Percentiles rank a stretch among this genome's conserved stretches.
Evolutionary conservation across 2,797 vertebrate genomes (phyloP).

Genomic region (Morus bassanus): DNA sequence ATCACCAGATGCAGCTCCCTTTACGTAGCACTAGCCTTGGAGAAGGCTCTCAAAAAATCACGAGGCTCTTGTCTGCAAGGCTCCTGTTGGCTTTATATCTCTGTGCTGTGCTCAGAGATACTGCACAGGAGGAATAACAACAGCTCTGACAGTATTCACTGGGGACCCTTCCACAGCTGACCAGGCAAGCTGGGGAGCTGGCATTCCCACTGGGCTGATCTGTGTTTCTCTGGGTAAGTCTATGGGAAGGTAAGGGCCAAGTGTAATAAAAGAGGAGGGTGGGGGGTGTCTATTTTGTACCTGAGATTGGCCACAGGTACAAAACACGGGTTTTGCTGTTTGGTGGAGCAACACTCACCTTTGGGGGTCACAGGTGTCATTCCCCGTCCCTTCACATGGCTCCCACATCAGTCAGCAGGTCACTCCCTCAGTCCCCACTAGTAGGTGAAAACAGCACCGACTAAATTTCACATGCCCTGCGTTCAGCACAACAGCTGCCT

Average conservation of each 20-base stretch:
- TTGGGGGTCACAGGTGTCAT: neutral
- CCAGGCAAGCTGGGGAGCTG: neutral
- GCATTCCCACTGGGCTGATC: neutral
- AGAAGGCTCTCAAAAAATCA: constrained; percentile 6
- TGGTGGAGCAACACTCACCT: neutral
- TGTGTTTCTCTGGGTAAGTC: neutral
- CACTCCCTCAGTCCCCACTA: neutral
- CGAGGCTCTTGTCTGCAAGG: neutral
- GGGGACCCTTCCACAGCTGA: accelerated
- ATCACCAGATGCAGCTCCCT: neutral
- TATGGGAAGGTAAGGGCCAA: neutral
- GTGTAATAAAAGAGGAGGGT: neutral
- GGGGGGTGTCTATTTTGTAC: neutral
- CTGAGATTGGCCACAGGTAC: neutral
- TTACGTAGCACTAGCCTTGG: neutral
- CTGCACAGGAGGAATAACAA: neutral
- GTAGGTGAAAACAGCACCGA: neutral
- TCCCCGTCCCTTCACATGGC: neutral
- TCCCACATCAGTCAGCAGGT: neutral
- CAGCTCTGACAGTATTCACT: accelerated
- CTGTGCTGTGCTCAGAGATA: neutral
- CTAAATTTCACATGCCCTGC: neutral
- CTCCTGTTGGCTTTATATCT: neutral
- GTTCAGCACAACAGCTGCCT: neutral
- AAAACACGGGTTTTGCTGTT: neutral